Evolutionary conservation across 2,797 vertebrate genomes (phyloP), one percentile per base, ranked within the genome.

Genomic region (Spea hammondii): DNA sequence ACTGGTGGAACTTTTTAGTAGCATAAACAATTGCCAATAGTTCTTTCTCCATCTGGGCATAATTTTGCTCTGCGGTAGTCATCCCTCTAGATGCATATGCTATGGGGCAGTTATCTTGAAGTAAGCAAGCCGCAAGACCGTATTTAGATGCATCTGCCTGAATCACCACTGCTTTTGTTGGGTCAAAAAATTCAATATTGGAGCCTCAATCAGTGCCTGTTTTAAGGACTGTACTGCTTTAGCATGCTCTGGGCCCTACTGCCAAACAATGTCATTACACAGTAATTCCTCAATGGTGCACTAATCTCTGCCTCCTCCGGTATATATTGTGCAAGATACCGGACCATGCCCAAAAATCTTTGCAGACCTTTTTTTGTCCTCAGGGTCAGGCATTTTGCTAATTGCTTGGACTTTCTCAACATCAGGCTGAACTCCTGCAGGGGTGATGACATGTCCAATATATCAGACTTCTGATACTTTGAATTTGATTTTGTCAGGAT

Each of bases 401-500:
- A 80, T 70, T 46, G 78, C 57, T 17, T 32, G 7, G 2, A 83
- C 60, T 0, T 73, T 76, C 32, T 12, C 72, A 32, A 83, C 8
- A 49, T 82, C 59, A 17, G 59, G 6, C 50, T 10, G 57, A 12
- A 54, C 45, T 5, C 83, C 83, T 2, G 14, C 75, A 51, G 80
- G 2, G 0, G 70, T 83, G 45, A 83, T 76, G n/a, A 80, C 49
- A 44, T 85, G 79, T 0, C 78, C 82, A 76, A 84, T 84, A 17
- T 84, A 86, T 32, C 60, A 82, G 4, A 85, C 75, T 0, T 32
- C 78, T 45, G 74, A n/a, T 0, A 83, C 47, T 6, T 83, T 84
- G 11, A 59, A 77, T 11, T 82, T 57, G 4, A 79, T 70, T 48
- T 79, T 77, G 68, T 62, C 59, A 1, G 59, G 68, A 62, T 79